A percentile compares a stretch with the other conserved stretches of the same genome.
Evolutionary conservation across 1,140 invertebrate genomes (phyloP).

Genomic region (Drosophila setifemur): DNA sequence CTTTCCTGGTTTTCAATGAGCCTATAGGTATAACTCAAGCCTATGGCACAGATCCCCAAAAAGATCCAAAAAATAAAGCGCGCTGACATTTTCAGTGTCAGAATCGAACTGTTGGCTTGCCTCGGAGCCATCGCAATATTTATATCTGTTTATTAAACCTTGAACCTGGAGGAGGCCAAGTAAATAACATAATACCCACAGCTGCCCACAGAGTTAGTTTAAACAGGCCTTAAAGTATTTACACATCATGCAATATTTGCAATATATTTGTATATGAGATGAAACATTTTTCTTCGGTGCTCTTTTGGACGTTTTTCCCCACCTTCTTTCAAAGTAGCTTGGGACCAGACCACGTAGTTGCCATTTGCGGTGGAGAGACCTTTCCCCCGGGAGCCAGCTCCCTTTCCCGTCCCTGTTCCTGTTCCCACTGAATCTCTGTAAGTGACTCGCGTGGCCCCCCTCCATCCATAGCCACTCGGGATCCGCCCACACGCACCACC

Average conservation of each 20-base stretch:
- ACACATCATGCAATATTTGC: constrained; percentile 26
- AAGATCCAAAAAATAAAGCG: constrained; percentile 1
- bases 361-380: constrained; percentile 49
- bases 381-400: constrained; percentile 25
- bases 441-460: constrained; percentile 55
- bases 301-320: neutral
- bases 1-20: constrained; percentile 4
- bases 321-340: neutral
- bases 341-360: constrained; percentile 54
- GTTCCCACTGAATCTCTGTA: constrained; percentile 47
- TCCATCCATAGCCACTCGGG: neutral
- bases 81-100: constrained; percentile 30
- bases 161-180: constrained; percentile 38
- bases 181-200: constrained; percentile 24
- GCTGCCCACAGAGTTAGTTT: constrained; percentile 37
- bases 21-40: constrained; percentile 10
- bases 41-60: neutral
- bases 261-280: neutral
- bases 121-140: constrained; percentile 6
- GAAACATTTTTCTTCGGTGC: neutral
- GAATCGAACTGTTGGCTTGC: constrained; percentile 26
- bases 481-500: constrained; percentile 10
- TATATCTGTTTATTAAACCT: constrained; percentile 33
- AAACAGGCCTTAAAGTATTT: constrained; percentile 3
- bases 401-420: too few relatives aligned